Base-by-base conservation (phyloP, 2,888 invertebrate species). In the Rapana venosa region DNA sequence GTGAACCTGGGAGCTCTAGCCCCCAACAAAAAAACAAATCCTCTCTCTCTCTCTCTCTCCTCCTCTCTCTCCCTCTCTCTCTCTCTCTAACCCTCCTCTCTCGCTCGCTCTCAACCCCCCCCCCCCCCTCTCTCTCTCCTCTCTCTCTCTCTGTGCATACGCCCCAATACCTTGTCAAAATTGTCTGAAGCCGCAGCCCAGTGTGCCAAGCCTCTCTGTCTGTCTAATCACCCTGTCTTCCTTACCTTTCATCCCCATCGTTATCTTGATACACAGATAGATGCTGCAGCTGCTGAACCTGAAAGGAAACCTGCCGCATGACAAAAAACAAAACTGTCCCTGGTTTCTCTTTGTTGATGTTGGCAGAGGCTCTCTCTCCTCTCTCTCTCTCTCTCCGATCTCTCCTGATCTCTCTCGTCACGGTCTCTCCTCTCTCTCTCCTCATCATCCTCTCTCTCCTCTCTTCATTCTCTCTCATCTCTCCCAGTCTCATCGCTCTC, bases 51-150 rank as follows among this genome's bases (percentile, higher is more conserved):
- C 70, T 70, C 70, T 70, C 70, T 70, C 70, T 70, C 70, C 17
- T 20, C 17, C 70, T 70, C 70, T 70, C 70, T 70, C 70, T 70
- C 70, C 17, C 70, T 70, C 70, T 70, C 70, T 70, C 77, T 77
- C 77, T 77, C 77, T 77, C 77, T 77, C 77, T 77, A 30, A 30
- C 77, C 30, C 77, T 77, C 74, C n/a, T 77, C 77, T 77, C 77
- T 77, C 77, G 30, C 66, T 66, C 66, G 13, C 66, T 66, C 66
- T 26, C 17, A 61, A 61, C 15, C 15, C 13, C 61, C 13, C 20
- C 13, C 35, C n/a, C 11, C 17, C 35, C 17, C 35, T 17, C n/a
- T n/a, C 26, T 74, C 74, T 74, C n/a, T 74, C 26, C 26, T 74
- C 74, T 74, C 26, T n/a, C n/a, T 74, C 74, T 74, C 26, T n/a